Base-by-base conservation (phyloP, 2,888 invertebrate genomes). In the Ecliptopera silaceata region DNA sequence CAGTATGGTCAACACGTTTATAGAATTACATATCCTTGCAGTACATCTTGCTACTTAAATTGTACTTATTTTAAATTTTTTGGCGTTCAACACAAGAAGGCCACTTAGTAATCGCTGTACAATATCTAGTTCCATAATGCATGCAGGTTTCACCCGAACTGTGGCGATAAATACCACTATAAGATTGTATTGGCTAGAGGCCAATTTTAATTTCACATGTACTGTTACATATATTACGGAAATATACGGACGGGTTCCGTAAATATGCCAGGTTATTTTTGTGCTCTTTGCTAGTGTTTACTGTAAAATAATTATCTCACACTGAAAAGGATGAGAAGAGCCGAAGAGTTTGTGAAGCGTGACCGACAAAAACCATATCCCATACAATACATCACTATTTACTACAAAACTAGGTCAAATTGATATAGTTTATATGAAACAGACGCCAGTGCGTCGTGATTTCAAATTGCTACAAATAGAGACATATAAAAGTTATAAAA, bases 141-240 rank as follows among this genome's bases (percentile, higher is more conserved):
- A 63, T 59, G 53, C 65, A 53, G 46, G 56, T 48, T 59, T 59
- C 38, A 49, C 57, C 50, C 48, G 53, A 63, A 61, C 59, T 34
- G 31, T 32, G 52, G 75, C 75, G 77, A 84, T 84, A 84, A 84
- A 84, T 79, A 75, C 77, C 76, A 76, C 75, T 75, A 51, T 63
- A 79, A 82, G 82, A 88, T 88, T 85, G 81, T 77, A 81, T 81
- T 88, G 88, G 88, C 80, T 59, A 59, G 51, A 68, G 64, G 87
- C 88, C 88, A 88, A 86, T 86, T 86, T 86, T 84, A 85, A 87
- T 85, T 82, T 80, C 71, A 72, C 66, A 71, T 77, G 78, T 75
- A 79, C 80, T 81, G 77, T 80, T 78, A 73, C 78, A 72, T 77
- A 77, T 70, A 77, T 80, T 73, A 68, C 58, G 57, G 65, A 63